phyloP scores from a whole-genome alignment of 1,140 invertebrate genomes.

The Psilanteris sp. region DNA sequence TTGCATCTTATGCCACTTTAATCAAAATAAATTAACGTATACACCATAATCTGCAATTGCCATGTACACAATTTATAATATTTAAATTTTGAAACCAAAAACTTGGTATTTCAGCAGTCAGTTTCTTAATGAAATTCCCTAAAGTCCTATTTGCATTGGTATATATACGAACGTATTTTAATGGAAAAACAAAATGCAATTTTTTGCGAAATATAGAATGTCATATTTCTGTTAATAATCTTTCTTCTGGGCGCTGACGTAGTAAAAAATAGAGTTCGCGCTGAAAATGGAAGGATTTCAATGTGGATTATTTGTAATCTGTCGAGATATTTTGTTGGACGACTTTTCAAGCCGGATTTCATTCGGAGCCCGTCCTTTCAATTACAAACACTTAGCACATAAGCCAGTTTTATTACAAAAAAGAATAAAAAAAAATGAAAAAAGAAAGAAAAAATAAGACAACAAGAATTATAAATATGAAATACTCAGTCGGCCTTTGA shows the following conservation, averaged over 20 bases:
- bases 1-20: too few species aligned
- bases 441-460: neutral
- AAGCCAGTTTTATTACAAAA: conserved; percentile 30
- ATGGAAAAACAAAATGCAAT: neutral
- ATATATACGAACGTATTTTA: neutral
- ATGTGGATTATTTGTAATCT: conserved; percentile 37
- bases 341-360: conserved; percentile 31
- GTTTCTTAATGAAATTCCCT: too few species aligned
- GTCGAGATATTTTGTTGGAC: conserved; percentile 23
- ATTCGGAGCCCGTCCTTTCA: conserved; percentile 10
- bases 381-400: conserved; percentile 20
- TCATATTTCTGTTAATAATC: conserved; percentile 11
- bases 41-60: too few species aligned
- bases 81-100: too few species aligned
- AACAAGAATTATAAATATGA: conserved; percentile 11
- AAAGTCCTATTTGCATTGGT: too few species aligned
- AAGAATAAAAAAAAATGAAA: neutral
- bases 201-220: neutral
- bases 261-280: conserved; percentile 8
- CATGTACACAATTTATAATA: too few species aligned
- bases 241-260: neutral
- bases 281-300: conserved; percentile 35
- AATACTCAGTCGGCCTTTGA: neutral
- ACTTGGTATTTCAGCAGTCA: too few species aligned
- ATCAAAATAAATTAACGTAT: too few species aligned